Evolutionary conservation across 1,140 invertebrate genomes (phyloP), one percentile per base, ranked within the genome.

Genomic region (Drosophila seguyi): DNA sequence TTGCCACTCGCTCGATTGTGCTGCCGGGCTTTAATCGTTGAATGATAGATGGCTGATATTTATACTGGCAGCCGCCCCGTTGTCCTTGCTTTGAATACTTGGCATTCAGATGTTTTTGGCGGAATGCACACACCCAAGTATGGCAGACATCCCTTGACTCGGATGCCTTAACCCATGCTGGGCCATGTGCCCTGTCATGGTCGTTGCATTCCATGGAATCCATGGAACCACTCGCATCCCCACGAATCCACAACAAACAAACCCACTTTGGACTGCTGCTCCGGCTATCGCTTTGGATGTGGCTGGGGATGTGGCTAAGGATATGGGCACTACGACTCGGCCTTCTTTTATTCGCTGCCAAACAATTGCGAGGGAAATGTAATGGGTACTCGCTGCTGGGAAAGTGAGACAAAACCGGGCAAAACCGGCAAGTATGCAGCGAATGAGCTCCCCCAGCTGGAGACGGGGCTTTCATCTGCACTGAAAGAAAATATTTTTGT

Each of bases 311-410:
- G 52, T 47, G 50, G 50, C 27, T 34, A 57, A 31, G 66, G 53
- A 72, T 72, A 36, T 58, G 47, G 62, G 44, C 29, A 59, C 52
- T 67, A 16, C 7, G 38, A 53, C 67, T 72, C 10, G 57, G 29
- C 8, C 63, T 84, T 79, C 56, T 75, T 84, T 84, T 79, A 84
- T 85, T 76, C 81, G 65, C 61, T 53, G 65, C 72, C 76, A 81
- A 85, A 85, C 81, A 85, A 85, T 84, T 72, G 68, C 22, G 36
- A 59, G 76, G 61, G 58, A 80, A 85, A 80, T 72, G 38, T 58
- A 80, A 85, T 72, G 44, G 55, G 66, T 80, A 75, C 81, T 83
- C 74, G 71, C 81, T 73, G 81, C 42, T 75, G 47, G 65, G 60
- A 84, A 75, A 63, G 57, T 66, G 65, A 80, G 71, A 63, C 76